Conservation (phyloP, 2,888 invertebrate species). For the Bombylius discolor region DNA sequence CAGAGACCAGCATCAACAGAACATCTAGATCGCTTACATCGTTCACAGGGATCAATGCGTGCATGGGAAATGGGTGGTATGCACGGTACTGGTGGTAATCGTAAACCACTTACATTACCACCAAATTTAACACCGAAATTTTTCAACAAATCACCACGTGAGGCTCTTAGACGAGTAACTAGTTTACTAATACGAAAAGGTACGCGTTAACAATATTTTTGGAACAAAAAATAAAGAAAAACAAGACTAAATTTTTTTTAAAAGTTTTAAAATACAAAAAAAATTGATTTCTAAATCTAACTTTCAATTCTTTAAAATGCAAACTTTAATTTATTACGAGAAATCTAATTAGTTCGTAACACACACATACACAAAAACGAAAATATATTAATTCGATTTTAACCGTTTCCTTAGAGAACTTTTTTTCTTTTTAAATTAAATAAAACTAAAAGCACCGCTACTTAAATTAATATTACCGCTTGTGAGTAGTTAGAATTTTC, state of each 20-base stretch:
- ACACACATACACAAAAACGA: too few relatives aligned
- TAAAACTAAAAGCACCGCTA: too few relatives aligned
- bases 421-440: too few relatives aligned
- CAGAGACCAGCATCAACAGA: slow-evolving; percentile 74
- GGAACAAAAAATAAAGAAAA: background rate
- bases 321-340: too few relatives aligned
- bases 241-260: background rate
- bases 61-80: slow-evolving; percentile 41
- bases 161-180: slow-evolving; percentile 74
- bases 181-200: slow-evolving; percentile 78
- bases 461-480: too few relatives aligned
- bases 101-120: slow-evolving; percentile 75
- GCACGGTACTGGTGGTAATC: slow-evolving; percentile 41
- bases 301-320: too few relatives aligned
- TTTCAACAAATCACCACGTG: slow-evolving; percentile 77
- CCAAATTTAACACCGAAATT: slow-evolving; percentile 82
- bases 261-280: too few relatives aligned
- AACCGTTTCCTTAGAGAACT: too few relatives aligned
- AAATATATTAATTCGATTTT: too few relatives aligned
- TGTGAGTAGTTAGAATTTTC: too few relatives aligned
- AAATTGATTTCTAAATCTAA: background rate
- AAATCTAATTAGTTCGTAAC: too few relatives aligned
- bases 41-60: slow-evolving; percentile 37
- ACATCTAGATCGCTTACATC: slow-evolving; percentile 59
- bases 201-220: slow-evolving; percentile 24